Evolutionary conservation across 2,888 invertebrate genomes (phyloP).

Genomic region (Athalia circularis): DNA sequence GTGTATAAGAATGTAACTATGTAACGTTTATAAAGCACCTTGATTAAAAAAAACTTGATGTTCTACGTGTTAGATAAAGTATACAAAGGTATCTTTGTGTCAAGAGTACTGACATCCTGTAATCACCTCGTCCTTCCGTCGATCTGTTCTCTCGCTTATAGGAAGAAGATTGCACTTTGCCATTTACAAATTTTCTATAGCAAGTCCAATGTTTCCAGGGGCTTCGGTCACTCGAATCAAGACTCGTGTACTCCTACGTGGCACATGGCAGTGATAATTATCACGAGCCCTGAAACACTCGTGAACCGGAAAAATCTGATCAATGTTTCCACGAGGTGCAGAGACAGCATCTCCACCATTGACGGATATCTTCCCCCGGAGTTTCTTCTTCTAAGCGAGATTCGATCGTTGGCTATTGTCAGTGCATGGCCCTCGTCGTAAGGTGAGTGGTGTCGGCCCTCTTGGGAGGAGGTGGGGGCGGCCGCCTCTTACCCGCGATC

Average conservation of each 20-base stretch:
- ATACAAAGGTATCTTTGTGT: slow-evolving; percentile 57
- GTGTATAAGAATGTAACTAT: slow-evolving; percentile 54
- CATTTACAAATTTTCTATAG: background rate
- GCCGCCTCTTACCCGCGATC: slow-evolving; percentile 83
- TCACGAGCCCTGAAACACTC: too few species aligned
- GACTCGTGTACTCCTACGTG: too few species aligned
- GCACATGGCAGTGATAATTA: too few species aligned
- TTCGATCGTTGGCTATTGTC: slow-evolving; percentile 71
- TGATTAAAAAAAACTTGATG: slow-evolving; percentile 61
- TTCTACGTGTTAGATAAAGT: slow-evolving; percentile 57
- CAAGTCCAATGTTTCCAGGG: background rate
- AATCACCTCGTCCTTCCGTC: background rate
- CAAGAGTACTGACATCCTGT: slow-evolving; percentile 50
- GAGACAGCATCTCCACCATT: slow-evolving; percentile 68
- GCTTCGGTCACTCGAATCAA: background rate
- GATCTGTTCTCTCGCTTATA: slow-evolving; percentile 38
- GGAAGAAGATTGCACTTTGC: background rate
- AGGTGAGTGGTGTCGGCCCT: slow-evolving; percentile 91
- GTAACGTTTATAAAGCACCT: slow-evolving; percentile 65
- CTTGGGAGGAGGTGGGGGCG: slow-evolving; percentile 93
- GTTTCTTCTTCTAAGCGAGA: slow-evolving; percentile 61
- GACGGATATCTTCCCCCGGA: background rate
- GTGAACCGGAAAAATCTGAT: slow-evolving; percentile 38
- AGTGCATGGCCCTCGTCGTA: slow-evolving; percentile 74
- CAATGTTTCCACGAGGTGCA: slow-evolving; percentile 69